These are phyloP conservation scores for Oppia nitens DNA, from an alignment of 1,140 invertebrate species.

Conservation along the genomic window DNA sequence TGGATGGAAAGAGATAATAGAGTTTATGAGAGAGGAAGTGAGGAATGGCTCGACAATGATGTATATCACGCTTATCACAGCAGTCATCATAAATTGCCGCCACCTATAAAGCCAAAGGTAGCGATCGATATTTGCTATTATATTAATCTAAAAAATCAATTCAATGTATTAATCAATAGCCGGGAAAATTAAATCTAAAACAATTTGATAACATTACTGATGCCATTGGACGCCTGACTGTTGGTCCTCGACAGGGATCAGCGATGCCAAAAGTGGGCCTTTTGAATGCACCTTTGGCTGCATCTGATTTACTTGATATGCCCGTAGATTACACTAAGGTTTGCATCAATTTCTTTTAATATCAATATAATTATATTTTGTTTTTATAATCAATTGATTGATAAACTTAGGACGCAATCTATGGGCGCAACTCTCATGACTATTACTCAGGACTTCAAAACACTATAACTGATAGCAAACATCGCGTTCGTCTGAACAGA, in stretches of 20 bases:
- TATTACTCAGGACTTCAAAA: neutral
- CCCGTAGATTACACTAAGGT: conserved; percentile 45
- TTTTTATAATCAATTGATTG: neutral
- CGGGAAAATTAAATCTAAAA: conserved; percentile 69
- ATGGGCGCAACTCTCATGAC: neutral
- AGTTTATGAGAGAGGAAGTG: conserved; percentile 35
- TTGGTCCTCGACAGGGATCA: conserved; percentile 24
- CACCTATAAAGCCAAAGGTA: conserved; percentile 56
- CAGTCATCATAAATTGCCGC: conserved; percentile 44
- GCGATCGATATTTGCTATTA: neutral
- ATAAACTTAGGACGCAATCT: neutral
- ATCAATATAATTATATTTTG: conserved; percentile 13
- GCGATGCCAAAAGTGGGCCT: conserved; percentile 27
- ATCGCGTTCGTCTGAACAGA: neutral
- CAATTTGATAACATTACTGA: conserved; percentile 72
- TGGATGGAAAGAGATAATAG: conserved; percentile 49
- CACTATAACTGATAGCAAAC: neutral
- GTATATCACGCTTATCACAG: conserved; percentile 56
- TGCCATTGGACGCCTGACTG: conserved; percentile 57
- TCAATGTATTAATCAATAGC: conserved; percentile 19
- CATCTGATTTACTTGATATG: conserved; percentile 57
- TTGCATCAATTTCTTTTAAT: conserved; percentile 23
- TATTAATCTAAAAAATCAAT: neutral
- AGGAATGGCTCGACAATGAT: conserved; percentile 21
- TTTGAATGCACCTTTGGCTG: conserved; percentile 56